phyloP scores from a whole-genome alignment of 2,797 vertebrate genomes.

The Alectoris magna region DNA sequence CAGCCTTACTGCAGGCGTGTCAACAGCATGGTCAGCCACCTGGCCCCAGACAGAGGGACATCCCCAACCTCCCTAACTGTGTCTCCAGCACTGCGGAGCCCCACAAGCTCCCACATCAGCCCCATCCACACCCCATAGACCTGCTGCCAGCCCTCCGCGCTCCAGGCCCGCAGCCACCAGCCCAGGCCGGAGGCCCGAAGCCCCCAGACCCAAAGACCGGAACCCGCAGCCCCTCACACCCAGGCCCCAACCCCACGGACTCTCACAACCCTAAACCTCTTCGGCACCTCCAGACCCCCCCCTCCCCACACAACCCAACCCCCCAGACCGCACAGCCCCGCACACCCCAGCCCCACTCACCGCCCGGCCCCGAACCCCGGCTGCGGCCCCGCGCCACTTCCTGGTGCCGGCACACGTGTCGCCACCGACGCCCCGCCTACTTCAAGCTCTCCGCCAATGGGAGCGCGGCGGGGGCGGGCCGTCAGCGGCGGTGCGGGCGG shows the following conservation, averaged over 20 bases:
- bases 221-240: accelerated
- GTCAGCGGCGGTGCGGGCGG: slow-evolving; percentile 9
- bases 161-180: background rate
- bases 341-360: background rate
- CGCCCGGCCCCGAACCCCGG: background rate
- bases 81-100: background rate
- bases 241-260: background rate
- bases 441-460: background rate
- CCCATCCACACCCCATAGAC: background rate
- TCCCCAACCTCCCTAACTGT: background rate
- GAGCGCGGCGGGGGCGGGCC: background rate
- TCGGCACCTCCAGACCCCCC: too few species aligned
- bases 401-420: slow-evolving; percentile 74
- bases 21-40: background rate
- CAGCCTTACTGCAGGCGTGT: background rate
- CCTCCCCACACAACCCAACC: accelerated
- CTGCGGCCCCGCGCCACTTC: slow-evolving; percentile 63
- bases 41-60: background rate
- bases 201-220: background rate
- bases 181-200: too few species aligned
- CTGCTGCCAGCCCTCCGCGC: background rate
- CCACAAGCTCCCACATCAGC: background rate
- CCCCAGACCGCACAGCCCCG: background rate
- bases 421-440: slow-evolving; percentile 43
- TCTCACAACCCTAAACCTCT: too few species aligned